These are phyloP conservation scores for Helleia helle DNA, from an alignment of 2,888 invertebrate species.

Conservation along the genomic window DNA sequence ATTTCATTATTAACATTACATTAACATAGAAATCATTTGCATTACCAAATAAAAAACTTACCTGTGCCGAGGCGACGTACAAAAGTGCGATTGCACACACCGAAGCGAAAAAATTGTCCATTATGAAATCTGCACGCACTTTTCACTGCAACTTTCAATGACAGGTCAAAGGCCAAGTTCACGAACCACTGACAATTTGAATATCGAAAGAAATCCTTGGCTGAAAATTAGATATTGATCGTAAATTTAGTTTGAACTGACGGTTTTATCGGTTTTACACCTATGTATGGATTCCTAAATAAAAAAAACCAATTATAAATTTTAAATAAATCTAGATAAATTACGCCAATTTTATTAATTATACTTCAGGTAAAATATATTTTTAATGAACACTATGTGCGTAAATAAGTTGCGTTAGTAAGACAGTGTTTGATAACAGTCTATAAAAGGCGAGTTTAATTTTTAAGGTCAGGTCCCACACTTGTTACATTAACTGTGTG, in stretches of 20 bases:
- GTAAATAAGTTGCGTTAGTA: constrained; percentile 2
- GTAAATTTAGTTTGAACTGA: too few species aligned
- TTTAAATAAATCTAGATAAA: too few species aligned
- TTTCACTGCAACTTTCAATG: constrained; percentile 1
- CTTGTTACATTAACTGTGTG: not conserved
- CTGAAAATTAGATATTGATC: too few species aligned
- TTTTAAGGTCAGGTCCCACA: constrained; percentile 3
- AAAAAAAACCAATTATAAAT: too few species aligned
- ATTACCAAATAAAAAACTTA: constrained; percentile 23
- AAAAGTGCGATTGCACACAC: constrained; percentile 34
- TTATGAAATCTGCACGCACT: constrained; percentile 26
- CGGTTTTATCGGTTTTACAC: too few species aligned
- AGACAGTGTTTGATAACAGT: not conserved
- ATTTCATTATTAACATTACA: too few species aligned
- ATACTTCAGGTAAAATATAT: too few species aligned
- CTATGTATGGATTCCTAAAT: too few species aligned
- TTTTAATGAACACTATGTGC: too few species aligned
- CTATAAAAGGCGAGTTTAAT: not conserved
- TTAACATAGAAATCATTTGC: not conserved
- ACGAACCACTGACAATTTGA: not conserved
- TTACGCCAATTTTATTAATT: too few species aligned
- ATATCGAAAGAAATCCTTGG: too few species aligned
- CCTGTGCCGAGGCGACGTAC: constrained; percentile 34
- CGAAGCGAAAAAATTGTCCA: constrained; percentile 36
- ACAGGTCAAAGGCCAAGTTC: not conserved